A percentile compares a stretch with the other conserved stretches of the same genome.
These are phyloP conservation scores for Troilus luridus DNA, from an alignment of 2,888 invertebrate genomes.

Conservation along the genomic window DNA sequence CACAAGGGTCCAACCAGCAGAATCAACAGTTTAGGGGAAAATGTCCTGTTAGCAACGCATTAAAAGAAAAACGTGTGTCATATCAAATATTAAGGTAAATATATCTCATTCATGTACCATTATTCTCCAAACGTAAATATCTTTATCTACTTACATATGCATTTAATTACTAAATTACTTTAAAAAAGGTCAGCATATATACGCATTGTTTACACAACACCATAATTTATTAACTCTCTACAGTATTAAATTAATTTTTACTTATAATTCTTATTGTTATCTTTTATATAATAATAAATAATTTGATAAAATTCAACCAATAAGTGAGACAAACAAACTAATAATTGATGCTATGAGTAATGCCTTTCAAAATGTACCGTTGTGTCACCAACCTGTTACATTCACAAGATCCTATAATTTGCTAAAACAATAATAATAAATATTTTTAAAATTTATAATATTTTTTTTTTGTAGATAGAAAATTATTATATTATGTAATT, in stretches of 20 bases:
- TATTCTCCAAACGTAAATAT: background rate
- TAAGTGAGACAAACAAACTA: background rate
- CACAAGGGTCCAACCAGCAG: background rate
- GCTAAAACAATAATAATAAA: background rate
- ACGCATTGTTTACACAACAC: no score
- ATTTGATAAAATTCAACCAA: background rate
- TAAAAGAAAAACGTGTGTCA: background rate
- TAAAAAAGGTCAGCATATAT: no score
- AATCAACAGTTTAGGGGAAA: background rate
- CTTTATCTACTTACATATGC: background rate
- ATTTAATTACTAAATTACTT: no score
- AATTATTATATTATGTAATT: background rate
- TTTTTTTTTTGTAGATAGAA: background rate
- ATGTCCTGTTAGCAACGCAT: slow-evolving; percentile 16
- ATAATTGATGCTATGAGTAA: background rate
- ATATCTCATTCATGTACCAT: background rate
- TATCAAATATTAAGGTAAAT: slow-evolving; percentile 1
- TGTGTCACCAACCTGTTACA: slow-evolving; percentile 8
- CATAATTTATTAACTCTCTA: background rate
- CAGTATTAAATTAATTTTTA: background rate
- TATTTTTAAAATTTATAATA: background rate
- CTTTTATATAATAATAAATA: background rate
- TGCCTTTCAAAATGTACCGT: background rate
- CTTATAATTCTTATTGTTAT: background rate
- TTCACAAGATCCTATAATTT: background rate